Evolutionary conservation across 53 echinoderm and acorn worm genomes (phyloP).

Genomic region (Astropecten irregularis): DNA sequence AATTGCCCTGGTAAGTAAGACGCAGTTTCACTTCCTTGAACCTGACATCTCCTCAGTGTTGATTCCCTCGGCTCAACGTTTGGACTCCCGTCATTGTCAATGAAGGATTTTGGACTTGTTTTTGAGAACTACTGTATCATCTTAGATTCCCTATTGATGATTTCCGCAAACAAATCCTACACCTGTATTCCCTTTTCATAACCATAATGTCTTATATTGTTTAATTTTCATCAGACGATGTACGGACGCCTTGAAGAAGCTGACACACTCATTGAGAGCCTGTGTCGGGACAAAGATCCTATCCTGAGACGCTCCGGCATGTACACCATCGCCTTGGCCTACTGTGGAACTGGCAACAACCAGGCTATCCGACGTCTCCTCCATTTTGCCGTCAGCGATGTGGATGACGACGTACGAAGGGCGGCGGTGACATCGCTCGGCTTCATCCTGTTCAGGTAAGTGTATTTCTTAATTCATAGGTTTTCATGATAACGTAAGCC

Average conservation of each 20-base stretch:
- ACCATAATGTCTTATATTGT: too few relatives aligned
- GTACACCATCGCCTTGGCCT: conserved; percentile 96
- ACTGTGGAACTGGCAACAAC: conserved; percentile 98
- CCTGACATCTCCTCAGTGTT: too few relatives aligned
- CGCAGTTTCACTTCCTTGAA: too few relatives aligned
- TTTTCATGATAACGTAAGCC: too few relatives aligned
- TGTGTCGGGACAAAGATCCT: conserved; percentile 90
- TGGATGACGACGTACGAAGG: conserved; percentile 89
- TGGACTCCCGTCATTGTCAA: too few relatives aligned
- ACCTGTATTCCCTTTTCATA: too few relatives aligned
- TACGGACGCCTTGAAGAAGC: conserved; percentile 94
- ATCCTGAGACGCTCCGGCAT: conserved; percentile 92
- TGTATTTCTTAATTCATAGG: too few relatives aligned
- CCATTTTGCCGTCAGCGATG: conserved; percentile 96
- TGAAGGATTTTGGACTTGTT: too few relatives aligned
- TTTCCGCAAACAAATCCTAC: not conserved
- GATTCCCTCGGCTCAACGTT: too few relatives aligned
- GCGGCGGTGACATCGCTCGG: conserved; percentile 95
- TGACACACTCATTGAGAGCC: conserved; percentile 90
- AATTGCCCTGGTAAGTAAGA: conserved; percentile 93
- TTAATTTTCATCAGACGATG: conserved; percentile 72
- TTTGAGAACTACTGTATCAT: too few relatives aligned
- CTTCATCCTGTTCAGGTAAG: conserved; percentile 92
- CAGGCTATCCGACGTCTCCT: conserved; percentile 88
- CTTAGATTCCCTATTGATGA: too few relatives aligned